Base-by-base conservation (phyloP, 2,113 vertebrate species). In the Theristicus caerulescens region DNA sequence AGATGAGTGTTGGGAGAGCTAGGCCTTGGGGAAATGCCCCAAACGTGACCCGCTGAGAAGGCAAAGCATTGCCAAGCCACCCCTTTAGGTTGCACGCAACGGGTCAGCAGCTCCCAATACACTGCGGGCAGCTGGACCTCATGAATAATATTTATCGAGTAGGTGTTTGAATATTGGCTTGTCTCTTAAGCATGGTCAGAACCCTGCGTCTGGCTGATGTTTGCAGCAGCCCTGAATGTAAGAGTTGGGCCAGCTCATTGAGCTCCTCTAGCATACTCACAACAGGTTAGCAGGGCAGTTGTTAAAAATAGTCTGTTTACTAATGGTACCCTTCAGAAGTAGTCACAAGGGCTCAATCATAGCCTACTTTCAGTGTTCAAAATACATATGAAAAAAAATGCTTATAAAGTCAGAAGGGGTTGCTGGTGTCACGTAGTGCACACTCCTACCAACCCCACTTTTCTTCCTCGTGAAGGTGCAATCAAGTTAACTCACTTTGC, bases 71-170 rank as follows among this genome's bases (percentile, higher is more conserved):
- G 15, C 88, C 72, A 71, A 81, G 32, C 5, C 2, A 34, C n/a
- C 13, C 13, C 31, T 36, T 38, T 13, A 16, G 40, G 58, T 12
- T 38, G 20, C 21, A 22, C 1, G 0, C 22, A 18, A 16, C 1
- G 1, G 66, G 52, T 25, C 25, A 42, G 42, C 36, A 47, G 54
- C 21, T 78, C 46, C 42, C n/a, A 15, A 1, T 58, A 18, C 25
- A 10, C 59, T 47, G 27, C 38, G 66, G 82, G 67, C 58, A 88
- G 29, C 65, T 59, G 38, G 6, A 27, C 32, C 24, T 67, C 32
- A 0, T 16, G 25, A 59, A 11, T 66, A 74, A 24, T 1, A 54
- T 64, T 90, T 36, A 20, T 32, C 31, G 49, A 74, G 51, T 36
- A 17, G 14, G n/a, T 62, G 27, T 93, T 58, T 38, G 77, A 57